These are phyloP conservation scores for Acrocephalus scirpaceus DNA, from an alignment of 2,797 vertebrate genomes.

Conservation along the genomic window DNA sequence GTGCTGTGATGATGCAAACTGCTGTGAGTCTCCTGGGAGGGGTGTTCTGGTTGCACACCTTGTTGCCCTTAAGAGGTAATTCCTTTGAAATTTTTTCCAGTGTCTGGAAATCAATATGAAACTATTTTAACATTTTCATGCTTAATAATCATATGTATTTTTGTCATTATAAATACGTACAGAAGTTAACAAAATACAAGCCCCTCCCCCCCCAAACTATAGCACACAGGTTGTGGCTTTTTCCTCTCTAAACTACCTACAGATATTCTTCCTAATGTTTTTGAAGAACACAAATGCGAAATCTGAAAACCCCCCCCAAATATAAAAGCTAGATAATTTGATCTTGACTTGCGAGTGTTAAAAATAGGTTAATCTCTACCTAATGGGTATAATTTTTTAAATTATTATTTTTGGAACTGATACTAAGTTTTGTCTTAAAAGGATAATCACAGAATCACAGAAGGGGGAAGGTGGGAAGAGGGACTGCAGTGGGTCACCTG, in stretches of 20 bases:
- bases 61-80: background rate
- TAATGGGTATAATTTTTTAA: background rate
- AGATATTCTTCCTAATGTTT: background rate
- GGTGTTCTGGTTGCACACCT: background rate
- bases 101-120: background rate
- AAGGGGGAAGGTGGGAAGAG: background rate
- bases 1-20: background rate
- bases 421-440: background rate
- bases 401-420: background rate
- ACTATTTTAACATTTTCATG: background rate
- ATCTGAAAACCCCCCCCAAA: background rate
- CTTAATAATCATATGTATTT: background rate
- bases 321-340: background rate
- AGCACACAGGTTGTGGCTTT: background rate
- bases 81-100: background rate
- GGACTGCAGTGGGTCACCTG: background rate
- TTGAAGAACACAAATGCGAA: background rate
- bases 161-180: background rate
- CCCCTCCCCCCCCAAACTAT: fast-evolving
- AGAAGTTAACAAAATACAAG: background rate
- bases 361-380: background rate
- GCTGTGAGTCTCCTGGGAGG: background rate
- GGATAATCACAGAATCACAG: background rate
- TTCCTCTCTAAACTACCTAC: background rate
- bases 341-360: background rate